Base-by-base conservation (phyloP, 2,888 invertebrate genomes). In the Ennomos quercinarius region DNA sequence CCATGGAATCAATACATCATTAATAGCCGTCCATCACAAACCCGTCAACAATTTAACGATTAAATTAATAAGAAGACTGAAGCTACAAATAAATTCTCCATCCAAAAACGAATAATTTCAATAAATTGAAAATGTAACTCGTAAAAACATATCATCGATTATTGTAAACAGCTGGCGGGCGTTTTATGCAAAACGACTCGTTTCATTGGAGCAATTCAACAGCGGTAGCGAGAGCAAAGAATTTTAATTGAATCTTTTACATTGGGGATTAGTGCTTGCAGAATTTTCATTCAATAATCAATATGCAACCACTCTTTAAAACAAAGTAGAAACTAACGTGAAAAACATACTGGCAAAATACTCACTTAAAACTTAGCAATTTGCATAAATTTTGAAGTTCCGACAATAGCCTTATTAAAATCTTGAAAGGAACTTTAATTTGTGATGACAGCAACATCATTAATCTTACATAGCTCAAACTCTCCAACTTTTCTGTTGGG, bases 161-260 rank as follows among this genome's bases (percentile, higher is more conserved):
- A 88, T 86, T 89, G 88, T 91, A 89, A 90, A 89, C 89, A 89
- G 90, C 91, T 88, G 84, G 87, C 85, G 90, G 91, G 89, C 89
- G 86, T 88, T 27, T 87, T 89, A 87, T 88, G 90, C 89, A 86
- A 88, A 91, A 87, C 83, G 81, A 80, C 79, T 80, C 80, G 81
- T 79, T 56, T 85, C 82, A 81, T 80, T 79, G 87, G 87, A 74
- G 81, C 86, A 87, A 87, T 84, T 84, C 85, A 88, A 83, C 83
- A 68, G 85, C 89, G 85, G 89, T 87, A 89, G 90, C 90, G 87
- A 85, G 81, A 74, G 70, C 74, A 76, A 73, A 78, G 72, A 77
- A 75, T 71, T 76, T 80, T 82, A 87, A 87, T 85, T 84, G 81
- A 83, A 84, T 80, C 74, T 80, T 74, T 77, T 73, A 73, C 63